Percentiles rank a stretch among this genome's conserved stretches.
phyloP scores from a whole-genome alignment of 2,888 invertebrate genomes.

The Melipona beecheii region DNA sequence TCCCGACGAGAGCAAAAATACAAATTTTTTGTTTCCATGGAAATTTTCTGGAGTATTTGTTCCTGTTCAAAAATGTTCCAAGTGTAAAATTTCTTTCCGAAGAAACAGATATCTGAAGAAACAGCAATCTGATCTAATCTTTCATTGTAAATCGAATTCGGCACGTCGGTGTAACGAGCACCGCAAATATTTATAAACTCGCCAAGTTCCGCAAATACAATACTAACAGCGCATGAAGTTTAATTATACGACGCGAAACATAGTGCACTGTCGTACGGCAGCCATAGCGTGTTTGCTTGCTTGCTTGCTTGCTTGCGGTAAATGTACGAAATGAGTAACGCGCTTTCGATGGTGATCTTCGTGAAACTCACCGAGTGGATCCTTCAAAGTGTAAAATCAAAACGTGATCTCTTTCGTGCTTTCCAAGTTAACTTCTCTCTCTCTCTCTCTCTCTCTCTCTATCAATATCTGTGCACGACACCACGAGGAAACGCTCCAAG shows the following conservation, averaged over 20 bases:
- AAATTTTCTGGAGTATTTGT: no score
- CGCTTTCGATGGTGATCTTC: constrained; percentile 19
- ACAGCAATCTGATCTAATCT: no score
- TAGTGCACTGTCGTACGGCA: no score
- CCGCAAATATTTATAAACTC: background rate
- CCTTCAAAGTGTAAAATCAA: background rate
- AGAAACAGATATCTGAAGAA: no score
- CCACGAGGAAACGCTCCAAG: constrained; percentile 40
- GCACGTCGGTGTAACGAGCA: background rate
- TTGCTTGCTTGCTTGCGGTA: constrained; percentile 2
- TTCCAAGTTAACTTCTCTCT: background rate
- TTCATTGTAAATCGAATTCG: background rate
- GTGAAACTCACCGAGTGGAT: background rate
- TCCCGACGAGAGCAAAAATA: no score
- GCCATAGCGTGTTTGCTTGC: no score
- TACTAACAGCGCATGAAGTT: background rate
- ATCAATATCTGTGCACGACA: constrained; percentile 10
- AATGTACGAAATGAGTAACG: background rate
- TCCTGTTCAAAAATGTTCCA: no score
- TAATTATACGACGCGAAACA: background rate
- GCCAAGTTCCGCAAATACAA: background rate
- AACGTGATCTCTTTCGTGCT: constrained; percentile 23
- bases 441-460: background rate
- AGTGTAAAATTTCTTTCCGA: no score
- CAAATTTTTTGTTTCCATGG: no score